A percentile compares a stretch with the other conserved stretches of the same genome.
phyloP scores from a whole-genome alignment of 2,113 vertebrate genomes.

The Columba janthina region DNA sequence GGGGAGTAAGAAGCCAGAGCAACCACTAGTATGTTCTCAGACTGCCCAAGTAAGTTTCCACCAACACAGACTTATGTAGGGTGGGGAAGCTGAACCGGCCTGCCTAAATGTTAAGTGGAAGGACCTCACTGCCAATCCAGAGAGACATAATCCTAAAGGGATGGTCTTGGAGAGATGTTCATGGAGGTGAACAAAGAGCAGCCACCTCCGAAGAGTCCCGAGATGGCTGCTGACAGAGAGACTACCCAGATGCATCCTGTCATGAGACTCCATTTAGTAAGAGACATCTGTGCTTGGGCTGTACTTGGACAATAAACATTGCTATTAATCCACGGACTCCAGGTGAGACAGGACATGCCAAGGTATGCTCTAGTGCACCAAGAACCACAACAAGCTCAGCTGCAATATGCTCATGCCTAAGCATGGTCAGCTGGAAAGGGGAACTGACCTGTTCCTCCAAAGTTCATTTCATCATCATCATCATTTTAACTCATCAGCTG shows the following conservation, averaged over 20 bases:
- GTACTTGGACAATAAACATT: neutral
- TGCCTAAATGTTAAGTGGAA: neutral
- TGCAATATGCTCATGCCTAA: neutral
- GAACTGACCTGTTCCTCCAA: neutral
- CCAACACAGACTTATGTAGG: neutral
- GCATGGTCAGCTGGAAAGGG: neutral
- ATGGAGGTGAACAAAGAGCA: neutral
- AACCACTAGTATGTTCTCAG: neutral
- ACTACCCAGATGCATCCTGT: neutral
- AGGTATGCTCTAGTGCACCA: neutral
- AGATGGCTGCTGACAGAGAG: neutral
- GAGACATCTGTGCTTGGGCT: neutral
- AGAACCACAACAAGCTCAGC: neutral
- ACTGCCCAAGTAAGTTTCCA: neutral
- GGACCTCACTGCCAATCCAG: neutral
- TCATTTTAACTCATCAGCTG: neutral
- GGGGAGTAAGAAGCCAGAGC: neutral
- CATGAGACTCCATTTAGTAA: neutral
- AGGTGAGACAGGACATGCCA: neutral
- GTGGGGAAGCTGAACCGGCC: neutral
- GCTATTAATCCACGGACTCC: fast-evolving
- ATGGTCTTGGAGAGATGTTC: neutral
- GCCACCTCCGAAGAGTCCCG: neutral
- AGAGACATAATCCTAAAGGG: neutral
- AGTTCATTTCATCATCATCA: neutral